Evolutionary conservation across 2,797 vertebrate species (phyloP).

Genomic region (Vespertilio murinus): DNA sequence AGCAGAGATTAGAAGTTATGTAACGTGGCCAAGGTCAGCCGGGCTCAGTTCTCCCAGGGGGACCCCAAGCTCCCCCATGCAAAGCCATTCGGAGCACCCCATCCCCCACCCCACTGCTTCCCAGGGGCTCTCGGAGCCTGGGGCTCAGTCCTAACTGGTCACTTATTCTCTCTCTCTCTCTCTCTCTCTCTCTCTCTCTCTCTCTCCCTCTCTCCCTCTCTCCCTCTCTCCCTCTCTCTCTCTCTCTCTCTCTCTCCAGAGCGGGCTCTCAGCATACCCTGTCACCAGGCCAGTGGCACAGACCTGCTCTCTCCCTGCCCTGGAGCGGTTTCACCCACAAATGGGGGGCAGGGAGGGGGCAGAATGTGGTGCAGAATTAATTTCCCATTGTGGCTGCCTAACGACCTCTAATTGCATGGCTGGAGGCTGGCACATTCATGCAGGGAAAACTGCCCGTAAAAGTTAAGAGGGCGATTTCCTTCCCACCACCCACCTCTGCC

Average conservation of each 20-base stretch:
- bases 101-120: background rate
- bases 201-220: background rate
- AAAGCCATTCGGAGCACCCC: rapidly evolving
- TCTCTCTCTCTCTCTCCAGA: too few relatives aligned
- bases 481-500: constrained; percentile 31
- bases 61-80: rapidly evolving
- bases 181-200: too few relatives aligned
- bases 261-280: constrained; percentile 10
- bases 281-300: constrained; percentile 58
- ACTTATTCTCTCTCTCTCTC: background rate
- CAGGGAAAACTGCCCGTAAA: constrained; percentile 39
- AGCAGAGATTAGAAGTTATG: background rate
- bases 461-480: constrained; percentile 70
- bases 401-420: constrained; percentile 72
- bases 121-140: background rate
- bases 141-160: background rate
- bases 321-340: background rate
- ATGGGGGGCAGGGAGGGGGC: background rate
- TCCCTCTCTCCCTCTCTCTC: too few relatives aligned
- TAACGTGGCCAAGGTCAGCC: background rate
- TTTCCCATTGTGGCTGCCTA: constrained; percentile 64
- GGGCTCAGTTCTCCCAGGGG: background rate
- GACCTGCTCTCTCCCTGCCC: background rate
- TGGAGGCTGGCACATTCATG: constrained; percentile 73
- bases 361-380: background rate